A percentile compares a stretch with the other conserved stretches of the same genome.
These are phyloP conservation scores for Triops cancriformis DNA, from an alignment of 1,140 invertebrate genomes.

Conservation along the genomic window DNA sequence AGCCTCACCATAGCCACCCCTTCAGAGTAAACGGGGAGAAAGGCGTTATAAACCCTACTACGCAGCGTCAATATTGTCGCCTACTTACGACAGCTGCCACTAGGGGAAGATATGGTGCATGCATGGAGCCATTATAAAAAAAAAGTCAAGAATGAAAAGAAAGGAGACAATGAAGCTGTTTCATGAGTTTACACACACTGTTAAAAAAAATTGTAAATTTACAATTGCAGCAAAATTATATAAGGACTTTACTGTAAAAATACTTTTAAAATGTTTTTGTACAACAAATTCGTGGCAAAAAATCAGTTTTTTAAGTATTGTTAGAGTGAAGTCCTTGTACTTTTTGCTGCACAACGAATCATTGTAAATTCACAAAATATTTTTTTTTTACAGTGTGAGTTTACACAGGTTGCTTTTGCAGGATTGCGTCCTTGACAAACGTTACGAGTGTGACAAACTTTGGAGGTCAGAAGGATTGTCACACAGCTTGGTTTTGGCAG, in stretches of 20 bases:
- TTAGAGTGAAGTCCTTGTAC: too few species aligned
- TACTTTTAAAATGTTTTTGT: too few species aligned
- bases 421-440: background rate
- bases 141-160: background rate
- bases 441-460: background rate
- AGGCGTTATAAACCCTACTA: background rate
- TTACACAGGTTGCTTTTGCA: background rate
- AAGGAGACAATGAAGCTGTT: background rate
- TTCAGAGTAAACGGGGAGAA: background rate
- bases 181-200: background rate
- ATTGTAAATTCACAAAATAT: too few species aligned
- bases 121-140: background rate
- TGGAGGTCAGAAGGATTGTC: too few species aligned
- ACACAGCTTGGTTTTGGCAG: too few species aligned
- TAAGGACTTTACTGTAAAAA: too few species aligned
- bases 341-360: too few species aligned
- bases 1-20: background rate
- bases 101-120: background rate
- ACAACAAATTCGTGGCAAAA: too few species aligned
- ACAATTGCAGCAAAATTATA: too few species aligned
- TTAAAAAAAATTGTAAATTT: too few species aligned
- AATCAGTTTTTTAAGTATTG: too few species aligned
- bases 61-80: conserved; percentile 9
- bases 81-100: background rate
- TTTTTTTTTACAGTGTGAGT: too few species aligned